These are phyloP conservation scores for Philopedon plagiatum DNA, from an alignment of 2,888 invertebrate species.

Conservation along the genomic window DNA sequence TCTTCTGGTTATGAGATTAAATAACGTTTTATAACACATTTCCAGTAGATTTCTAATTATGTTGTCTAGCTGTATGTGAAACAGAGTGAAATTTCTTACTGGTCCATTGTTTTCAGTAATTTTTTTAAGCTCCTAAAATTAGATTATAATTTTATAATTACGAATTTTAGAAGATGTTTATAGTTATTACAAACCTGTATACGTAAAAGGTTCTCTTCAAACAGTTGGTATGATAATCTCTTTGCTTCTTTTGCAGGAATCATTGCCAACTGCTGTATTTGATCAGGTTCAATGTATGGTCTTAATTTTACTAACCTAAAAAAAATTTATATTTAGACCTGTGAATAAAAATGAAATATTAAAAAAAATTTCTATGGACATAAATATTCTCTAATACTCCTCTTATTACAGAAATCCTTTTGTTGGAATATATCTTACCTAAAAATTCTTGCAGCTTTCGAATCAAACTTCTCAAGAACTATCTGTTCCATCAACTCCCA, in stretches of 20 bases:
- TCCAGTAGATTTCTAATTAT: slow-evolving; percentile 75
- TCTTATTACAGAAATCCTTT: too few species aligned
- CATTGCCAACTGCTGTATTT: slow-evolving; percentile 92
- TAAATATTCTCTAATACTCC: too few species aligned
- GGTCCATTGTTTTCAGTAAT: slow-evolving; percentile 71
- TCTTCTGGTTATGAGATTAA: slow-evolving; percentile 78
- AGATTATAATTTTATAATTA: neutral
- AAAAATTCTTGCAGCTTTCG: slow-evolving; percentile 89
- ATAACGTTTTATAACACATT: slow-evolving; percentile 79
- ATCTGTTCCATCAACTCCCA: slow-evolving; percentile 83
- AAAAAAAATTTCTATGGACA: too few species aligned
- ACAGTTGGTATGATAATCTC: slow-evolving; percentile 85
- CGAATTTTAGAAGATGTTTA: neutral
- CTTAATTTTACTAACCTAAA: slow-evolving; percentile 83
- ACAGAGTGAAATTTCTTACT: slow-evolving; percentile 85
- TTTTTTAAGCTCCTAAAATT: slow-evolving; percentile 71
- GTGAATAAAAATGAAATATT: too few species aligned
- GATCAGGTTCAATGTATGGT: slow-evolving; percentile 91
- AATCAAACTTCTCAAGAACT: slow-evolving; percentile 88
- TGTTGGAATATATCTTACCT: slow-evolving; percentile 32
- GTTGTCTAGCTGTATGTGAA: slow-evolving; percentile 79
- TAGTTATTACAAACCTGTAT: slow-evolving; percentile 65
- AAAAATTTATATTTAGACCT: neutral
- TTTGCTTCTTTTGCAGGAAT: slow-evolving; percentile 95
- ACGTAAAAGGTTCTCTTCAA: slow-evolving; percentile 84